Evolutionary conservation across 2,113 vertebrate genomes (phyloP), one percentile per base, ranked within the genome.

Genomic region (Marmota monax): DNA sequence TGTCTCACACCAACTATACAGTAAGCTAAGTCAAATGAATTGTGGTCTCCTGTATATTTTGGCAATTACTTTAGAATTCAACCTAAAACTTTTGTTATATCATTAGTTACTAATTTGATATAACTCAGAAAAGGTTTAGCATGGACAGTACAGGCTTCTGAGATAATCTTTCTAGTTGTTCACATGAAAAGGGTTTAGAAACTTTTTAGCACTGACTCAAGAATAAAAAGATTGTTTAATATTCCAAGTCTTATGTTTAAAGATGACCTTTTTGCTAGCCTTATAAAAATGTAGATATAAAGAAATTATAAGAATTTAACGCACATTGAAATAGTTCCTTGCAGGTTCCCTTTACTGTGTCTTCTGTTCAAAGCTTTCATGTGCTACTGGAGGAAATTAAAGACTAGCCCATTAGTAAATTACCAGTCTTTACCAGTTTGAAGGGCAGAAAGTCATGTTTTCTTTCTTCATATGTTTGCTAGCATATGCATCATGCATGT

Each of bases 81-180:
- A 13, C 23, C 20, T 53, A 67, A 61, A 58, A 34, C 5, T 58
- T 77, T 85, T 84, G 72, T 72, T 34, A 76, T 65, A 23, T 79
- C 27, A 83, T n/a, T 84, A 56, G 12, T 65, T 5, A 92, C 32
- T 88, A 17, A 39, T 88, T 92, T 77, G 37, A 11, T 84, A 23
- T 9, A 58, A 4, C 37, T 82, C 20, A 23, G 13, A 77, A 92
- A 93, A 79, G 25, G 5, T 93, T 89, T 27, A 32, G 14, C 37
- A 72, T 56, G 53, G 11, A 34, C 72, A 39, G 32, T 34, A 76
- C n/a, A 58, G 20, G 39, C 56, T 93, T 29, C 7, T 93, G 29
- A 89, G 78, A 72, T 65, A 78, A 78, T 61, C 51, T 83, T 92
- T 70, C 69, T 48, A 77, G 42, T 86, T 92, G 42, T 76, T 93